Conservation (phyloP, 1,140 invertebrate species). For the Caenorhabditis briggsae region DNA sequence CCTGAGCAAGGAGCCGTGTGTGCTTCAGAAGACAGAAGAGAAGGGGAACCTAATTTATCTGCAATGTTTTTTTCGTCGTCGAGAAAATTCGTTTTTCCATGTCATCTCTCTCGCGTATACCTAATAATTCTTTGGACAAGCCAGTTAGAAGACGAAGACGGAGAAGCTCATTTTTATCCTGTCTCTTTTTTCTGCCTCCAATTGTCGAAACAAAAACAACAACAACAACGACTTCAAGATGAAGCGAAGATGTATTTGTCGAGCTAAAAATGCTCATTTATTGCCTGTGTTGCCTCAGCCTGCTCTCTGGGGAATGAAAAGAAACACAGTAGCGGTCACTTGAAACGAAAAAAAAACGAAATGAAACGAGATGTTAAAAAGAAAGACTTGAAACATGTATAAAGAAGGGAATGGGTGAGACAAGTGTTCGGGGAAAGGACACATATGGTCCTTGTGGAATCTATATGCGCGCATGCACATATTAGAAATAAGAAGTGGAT, state of each 20-base stretch:
- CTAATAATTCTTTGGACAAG: constrained; percentile 18
- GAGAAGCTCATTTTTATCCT: constrained; percentile 39
- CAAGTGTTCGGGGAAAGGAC: constrained; percentile 8
- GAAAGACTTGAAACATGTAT: not conserved
- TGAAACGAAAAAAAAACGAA: not conserved
- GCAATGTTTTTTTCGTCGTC: constrained; percentile 22
- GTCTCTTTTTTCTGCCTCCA: not conserved
- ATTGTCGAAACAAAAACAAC: not conserved
- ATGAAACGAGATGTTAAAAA: not conserved
- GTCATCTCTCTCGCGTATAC: not conserved
- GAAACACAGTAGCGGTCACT: not conserved
- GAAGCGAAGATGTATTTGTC: constrained; percentile 47
- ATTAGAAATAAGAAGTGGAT: constrained; percentile 31
- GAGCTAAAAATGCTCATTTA: constrained; percentile 51
- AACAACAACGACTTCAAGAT: constrained; percentile 43
- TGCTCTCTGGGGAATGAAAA: constrained; percentile 15
- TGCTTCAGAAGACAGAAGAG: not conserved
- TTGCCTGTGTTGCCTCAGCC: not conserved
- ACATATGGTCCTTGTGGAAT: constrained; percentile 22
- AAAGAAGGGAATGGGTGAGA: not conserved
- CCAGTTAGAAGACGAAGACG: not conserved
- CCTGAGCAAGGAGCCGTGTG: too few species aligned
- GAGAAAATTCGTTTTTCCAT: constrained; percentile 44
- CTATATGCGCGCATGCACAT: not conserved
- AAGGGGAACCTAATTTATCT: constrained; percentile 51